A percentile compares a stretch with the other conserved stretches of the same genome.
phyloP scores from a whole-genome alignment of 2,113 vertebrate species.

The Phylloscopus whistleri region DNA sequence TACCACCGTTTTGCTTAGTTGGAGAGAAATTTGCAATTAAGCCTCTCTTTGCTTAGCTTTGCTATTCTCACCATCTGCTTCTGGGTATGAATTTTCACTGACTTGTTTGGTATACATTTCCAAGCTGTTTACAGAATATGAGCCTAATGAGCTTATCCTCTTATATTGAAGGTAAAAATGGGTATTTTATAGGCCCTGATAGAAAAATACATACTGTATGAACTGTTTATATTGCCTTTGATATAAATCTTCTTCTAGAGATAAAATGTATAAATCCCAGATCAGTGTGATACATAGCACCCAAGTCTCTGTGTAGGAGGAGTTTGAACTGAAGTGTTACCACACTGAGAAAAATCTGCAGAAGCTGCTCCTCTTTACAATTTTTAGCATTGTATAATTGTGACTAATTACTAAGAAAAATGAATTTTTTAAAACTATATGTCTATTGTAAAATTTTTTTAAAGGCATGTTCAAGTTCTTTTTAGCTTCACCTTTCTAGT shows the following conservation, averaged over 20 bases:
- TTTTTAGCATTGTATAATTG: neutral
- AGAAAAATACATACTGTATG: neutral
- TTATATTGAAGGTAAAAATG: conserved; percentile 37
- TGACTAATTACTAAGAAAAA: neutral
- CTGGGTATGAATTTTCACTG: conserved; percentile 57
- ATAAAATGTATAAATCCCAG: neutral
- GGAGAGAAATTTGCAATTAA: conserved; percentile 52
- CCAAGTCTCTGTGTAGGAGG: neutral
- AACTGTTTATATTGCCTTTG: neutral
- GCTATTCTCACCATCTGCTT: conserved; percentile 68
- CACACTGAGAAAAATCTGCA: conserved; percentile 4
- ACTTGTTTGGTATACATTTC: conserved; percentile 54
- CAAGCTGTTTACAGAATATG: conserved; percentile 57
- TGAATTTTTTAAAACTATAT: neutral
- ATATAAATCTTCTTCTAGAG: neutral
- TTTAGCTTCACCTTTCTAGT: neutral
- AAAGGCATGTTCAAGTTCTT: neutral
- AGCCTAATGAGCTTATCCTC: conserved; percentile 52
- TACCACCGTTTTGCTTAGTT: conserved; percentile 26
- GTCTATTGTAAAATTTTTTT: neutral
- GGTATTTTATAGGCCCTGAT: conserved; percentile 19
- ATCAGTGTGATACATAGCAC: neutral
- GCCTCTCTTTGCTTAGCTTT: conserved; percentile 58
- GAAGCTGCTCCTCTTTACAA: neutral
- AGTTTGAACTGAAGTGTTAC: neutral